Base-by-base conservation (phyloP, 2,113 vertebrate genomes). In the Ahaetulla prasina region DNA sequence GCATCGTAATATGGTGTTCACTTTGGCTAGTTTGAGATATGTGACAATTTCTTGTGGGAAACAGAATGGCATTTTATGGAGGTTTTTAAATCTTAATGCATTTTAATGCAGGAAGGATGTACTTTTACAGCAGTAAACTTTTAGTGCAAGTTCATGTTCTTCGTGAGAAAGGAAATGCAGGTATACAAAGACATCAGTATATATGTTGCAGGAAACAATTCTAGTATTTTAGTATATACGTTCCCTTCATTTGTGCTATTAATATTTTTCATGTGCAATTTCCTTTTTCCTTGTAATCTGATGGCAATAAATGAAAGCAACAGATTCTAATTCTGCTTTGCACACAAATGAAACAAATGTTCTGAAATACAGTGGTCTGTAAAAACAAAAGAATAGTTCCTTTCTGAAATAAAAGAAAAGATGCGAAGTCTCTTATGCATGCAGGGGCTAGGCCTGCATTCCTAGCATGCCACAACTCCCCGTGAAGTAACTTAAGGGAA, bases 291-390 rank as follows among this genome's bases (percentile, higher is more conserved):
- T 80, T 18, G 2, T 80, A 94, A 93, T 93, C 94, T 91, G 91
- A 8, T 85, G 39, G 87, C 94, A 96, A 95, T 47, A 95, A 50
- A 95, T 93, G 90, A 39, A 96, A 90, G 93, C 90, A 92, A 92
- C 85, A 92, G 92, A 87, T 39, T n/a, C 52, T 47, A 57, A 89
- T n/a, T 88, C 39, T 85, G 49, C 8, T 92, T 94, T 80, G 85
- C 94, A 92, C 91, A 91, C 91, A 91, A 89, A 57, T n/a, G 23
- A 91, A 88, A 54, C 4, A 39, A 52, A 35, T 86, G 20, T 30
- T 43, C 16, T 60, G 35, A 50, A 85, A 9, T 68, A n/a, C 0
- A 5, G 14, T 39, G 2, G 23, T n/a, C 47, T 35, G 22, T 39
- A 54, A 27, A 27, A 53, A 23, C 55, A 57, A 35, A 43, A 84